A percentile compares a stretch with the other conserved stretches of the same genome.
Conservation (phyloP, 2,113 vertebrate species). For the Butastur rufipennis region DNA sequence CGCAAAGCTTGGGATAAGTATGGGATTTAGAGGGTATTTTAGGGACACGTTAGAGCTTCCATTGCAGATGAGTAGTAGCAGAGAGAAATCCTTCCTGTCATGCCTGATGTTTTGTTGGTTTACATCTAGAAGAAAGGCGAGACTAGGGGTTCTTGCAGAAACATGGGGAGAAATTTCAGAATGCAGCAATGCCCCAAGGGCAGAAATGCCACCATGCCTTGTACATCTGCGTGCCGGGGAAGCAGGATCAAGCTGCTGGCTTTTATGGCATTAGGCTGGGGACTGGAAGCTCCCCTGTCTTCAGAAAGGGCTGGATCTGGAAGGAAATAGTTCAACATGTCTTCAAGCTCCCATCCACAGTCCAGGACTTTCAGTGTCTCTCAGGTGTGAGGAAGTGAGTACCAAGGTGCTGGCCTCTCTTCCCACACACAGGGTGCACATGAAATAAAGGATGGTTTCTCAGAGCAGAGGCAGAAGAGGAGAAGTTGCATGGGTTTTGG, state of each 20-base stretch:
- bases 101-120: neutral
- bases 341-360: neutral
- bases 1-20: neutral
- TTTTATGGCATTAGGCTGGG: neutral
- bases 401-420: neutral
- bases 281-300: neutral
- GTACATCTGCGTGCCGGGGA: neutral
- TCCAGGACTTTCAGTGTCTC: neutral
- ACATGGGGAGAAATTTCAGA: neutral
- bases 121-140: neutral
- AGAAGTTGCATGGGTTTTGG: neutral
- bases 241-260: neutral
- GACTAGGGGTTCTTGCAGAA: neutral
- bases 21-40: neutral
- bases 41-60: neutral
- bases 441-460: neutral
- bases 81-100: neutral
- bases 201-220: neutral
- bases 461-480: neutral
- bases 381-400: neutral
- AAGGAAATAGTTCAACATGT: neutral
- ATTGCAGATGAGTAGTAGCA: neutral
- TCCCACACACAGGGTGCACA: neutral
- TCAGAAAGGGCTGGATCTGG: neutral
- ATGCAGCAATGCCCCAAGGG: neutral